A percentile compares a stretch with the other conserved stretches of the same genome.
Conservation (phyloP, 2,797 vertebrate species). For the Dermochelys coriacea region DNA sequence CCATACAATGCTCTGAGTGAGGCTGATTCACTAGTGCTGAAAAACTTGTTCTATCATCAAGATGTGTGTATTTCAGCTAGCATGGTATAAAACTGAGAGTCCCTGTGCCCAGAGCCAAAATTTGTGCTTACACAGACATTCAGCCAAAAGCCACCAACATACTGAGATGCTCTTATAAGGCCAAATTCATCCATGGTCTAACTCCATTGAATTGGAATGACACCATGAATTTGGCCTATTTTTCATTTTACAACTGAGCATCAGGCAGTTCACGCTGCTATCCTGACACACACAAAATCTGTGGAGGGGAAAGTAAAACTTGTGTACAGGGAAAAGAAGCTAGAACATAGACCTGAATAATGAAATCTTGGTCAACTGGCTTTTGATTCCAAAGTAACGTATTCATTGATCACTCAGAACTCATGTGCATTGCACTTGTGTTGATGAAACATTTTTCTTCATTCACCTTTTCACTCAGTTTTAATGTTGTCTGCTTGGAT, state of each 20-base stretch:
- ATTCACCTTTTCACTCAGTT: conserved; percentile 46
- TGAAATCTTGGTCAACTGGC: conserved; percentile 26
- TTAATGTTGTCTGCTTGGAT: conserved; percentile 8
- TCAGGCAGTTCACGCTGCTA: conserved; percentile 70
- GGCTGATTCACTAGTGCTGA: background rate
- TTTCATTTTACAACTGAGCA: conserved; percentile 53
- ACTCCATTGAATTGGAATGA: background rate
- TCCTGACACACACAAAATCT: conserved; percentile 67
- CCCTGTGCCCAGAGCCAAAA: background rate
- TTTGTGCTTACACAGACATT: background rate
- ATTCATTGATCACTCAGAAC: conserved; percentile 39
- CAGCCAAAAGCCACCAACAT: background rate
- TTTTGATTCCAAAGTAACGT: conserved; percentile 30
- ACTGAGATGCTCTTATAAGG: background rate
- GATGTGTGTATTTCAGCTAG: background rate
- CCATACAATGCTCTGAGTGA: background rate
- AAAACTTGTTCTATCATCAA: background rate
- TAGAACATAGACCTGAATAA: background rate
- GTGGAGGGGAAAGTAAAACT: conserved; percentile 34
- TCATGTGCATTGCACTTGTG: conserved; percentile 6
- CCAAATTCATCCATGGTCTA: background rate
- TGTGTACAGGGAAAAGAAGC: conserved; percentile 25
- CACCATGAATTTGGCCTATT: conserved; percentile 16
- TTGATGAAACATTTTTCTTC: conserved; percentile 49
- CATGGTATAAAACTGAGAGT: background rate